phyloP scores from a whole-genome alignment of 2,888 invertebrate species.

The Microdon myrmicae region DNA sequence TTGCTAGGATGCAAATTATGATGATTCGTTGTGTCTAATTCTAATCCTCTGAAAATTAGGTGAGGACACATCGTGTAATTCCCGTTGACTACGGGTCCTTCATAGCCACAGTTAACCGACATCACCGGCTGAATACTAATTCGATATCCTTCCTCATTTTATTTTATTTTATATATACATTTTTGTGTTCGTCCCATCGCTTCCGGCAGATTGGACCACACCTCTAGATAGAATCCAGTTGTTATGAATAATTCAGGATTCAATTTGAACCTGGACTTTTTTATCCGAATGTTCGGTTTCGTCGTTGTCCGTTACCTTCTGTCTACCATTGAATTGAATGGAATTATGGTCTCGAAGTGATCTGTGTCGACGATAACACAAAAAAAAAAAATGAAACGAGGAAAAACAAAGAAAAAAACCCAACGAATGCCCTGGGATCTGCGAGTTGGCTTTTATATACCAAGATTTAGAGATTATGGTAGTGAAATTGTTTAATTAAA shows the following conservation, averaged over 20 bases:
- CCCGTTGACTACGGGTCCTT: no score
- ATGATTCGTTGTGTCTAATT: no score
- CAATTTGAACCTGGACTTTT: constrained; percentile 50
- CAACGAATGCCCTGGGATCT: no score
- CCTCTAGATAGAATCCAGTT: constrained; percentile 34
- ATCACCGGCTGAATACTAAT: constrained; percentile 33
- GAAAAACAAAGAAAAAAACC: no score
- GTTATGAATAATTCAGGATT: constrained; percentile 50
- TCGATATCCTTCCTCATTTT: constrained; percentile 3
- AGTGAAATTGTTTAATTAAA: constrained; percentile 47
- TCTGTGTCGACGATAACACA: not conserved
- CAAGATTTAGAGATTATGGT: constrained; percentile 35
- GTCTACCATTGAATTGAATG: constrained; percentile 16
- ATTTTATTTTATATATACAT: constrained; percentile 10
- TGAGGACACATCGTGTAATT: no score
- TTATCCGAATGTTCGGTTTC: constrained; percentile 36
- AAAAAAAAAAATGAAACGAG: constrained; percentile 19
- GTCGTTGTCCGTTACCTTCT: constrained; percentile 26
- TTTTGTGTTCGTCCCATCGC: constrained; percentile 13
- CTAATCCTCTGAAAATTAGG: no score
- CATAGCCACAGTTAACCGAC: constrained; percentile 30
- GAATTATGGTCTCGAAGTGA: no score
- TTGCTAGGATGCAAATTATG: no score
- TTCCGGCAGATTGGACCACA: constrained; percentile 39
- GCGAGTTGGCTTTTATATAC: constrained; percentile 24